Conservation (phyloP, 2,113 vertebrate species). For the Pseudorhombus dupliciocellatus region DNA sequence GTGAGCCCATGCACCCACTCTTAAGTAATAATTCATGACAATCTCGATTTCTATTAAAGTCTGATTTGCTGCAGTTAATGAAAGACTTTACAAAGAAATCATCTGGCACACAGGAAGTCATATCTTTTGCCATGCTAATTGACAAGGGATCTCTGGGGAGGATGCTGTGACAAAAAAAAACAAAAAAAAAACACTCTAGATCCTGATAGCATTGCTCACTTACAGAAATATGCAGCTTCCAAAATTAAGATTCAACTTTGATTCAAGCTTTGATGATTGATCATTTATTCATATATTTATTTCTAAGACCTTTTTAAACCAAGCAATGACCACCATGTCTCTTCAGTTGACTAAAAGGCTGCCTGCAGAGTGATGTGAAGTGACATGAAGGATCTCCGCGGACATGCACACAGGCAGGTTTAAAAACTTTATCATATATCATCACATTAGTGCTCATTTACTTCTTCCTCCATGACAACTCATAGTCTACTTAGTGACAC, state of each 20-base stretch:
- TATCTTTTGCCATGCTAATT: not conserved
- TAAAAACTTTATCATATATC: not conserved
- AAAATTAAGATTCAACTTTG: not conserved
- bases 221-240: not conserved
- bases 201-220: too few relatives aligned
- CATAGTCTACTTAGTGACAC: not conserved
- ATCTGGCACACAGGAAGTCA: not conserved
- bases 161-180: too few relatives aligned
- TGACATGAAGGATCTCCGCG: constrained; percentile 53
- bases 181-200: too few relatives aligned
- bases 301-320: not conserved
- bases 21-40: constrained; percentile 21
- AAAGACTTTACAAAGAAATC: not conserved
- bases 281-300: not conserved
- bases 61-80: not conserved
- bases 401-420: constrained; percentile 30
- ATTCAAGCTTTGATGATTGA: not conserved
- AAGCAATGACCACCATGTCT: constrained; percentile 45
- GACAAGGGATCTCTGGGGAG: not conserved
- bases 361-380: constrained; percentile 53
- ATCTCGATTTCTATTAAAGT: constrained; percentile 7
- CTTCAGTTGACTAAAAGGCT: constrained; percentile 42
- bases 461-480: not conserved
- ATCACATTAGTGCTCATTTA: not conserved
- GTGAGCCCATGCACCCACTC: not conserved